Evolutionary conservation across 2,797 vertebrate genomes (phyloP).

Genomic region (Myioborus miniatus): DNA sequence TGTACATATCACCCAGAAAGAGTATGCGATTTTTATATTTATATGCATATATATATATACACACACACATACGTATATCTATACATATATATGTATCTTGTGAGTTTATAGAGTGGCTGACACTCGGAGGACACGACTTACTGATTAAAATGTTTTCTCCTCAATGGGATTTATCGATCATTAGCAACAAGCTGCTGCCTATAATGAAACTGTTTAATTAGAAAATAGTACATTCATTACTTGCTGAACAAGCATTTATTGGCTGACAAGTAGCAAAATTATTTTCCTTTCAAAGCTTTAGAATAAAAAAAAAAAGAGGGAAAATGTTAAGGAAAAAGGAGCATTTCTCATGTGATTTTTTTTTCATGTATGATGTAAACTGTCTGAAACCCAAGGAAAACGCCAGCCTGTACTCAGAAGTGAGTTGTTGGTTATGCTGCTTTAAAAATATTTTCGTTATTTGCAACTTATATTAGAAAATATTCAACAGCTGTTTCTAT

Average conservation of each 20-base stretch:
- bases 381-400: not conserved
- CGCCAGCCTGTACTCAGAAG: not conserved
- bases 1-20: conserved; percentile 71
- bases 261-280: conserved; percentile 29
- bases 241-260: conserved; percentile 52
- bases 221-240: conserved; percentile 35
- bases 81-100: conserved; percentile 57
- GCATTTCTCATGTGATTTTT: not conserved
- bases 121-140: conserved; percentile 51
- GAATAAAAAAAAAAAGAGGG: not conserved
- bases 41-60: conserved; percentile 45
- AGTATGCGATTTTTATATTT: conserved; percentile 70
- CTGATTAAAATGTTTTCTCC: conserved; percentile 49
- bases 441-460: not conserved
- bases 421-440: not conserved
- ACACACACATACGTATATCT: conserved; percentile 26
- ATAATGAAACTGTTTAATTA: conserved; percentile 54
- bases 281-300: conserved; percentile 34
- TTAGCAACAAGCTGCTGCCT: conserved; percentile 46
- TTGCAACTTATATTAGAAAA: not conserved
- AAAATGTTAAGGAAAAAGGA: not conserved
- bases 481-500: not conserved
- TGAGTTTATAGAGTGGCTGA: conserved; percentile 60
- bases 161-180: conserved; percentile 50
- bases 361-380: not conserved